Conservation (phyloP, 2,113 vertebrate genomes). For the Cygnus atratus region DNA sequence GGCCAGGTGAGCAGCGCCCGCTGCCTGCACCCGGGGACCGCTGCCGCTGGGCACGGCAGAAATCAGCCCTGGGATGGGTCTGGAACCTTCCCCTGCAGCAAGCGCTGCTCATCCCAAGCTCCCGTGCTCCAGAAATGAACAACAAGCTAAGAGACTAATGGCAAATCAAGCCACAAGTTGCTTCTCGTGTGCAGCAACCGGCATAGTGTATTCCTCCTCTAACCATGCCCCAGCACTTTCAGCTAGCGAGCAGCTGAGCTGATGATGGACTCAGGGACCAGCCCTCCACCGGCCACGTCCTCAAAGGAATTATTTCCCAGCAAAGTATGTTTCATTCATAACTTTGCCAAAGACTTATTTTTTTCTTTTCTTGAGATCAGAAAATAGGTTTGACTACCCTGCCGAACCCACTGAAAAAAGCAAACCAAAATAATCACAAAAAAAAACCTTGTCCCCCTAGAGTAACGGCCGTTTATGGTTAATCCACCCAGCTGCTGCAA, state of each 20-base stretch:
- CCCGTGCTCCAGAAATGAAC: neutral
- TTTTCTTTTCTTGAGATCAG: neutral
- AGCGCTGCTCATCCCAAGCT: neutral
- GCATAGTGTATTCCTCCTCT: neutral
- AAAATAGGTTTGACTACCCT: neutral
- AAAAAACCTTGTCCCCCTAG: neutral
- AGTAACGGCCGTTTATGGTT: neutral
- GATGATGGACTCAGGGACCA: neutral
- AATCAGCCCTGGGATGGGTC: neutral
- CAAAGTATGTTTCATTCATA: neutral
- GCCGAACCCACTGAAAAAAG: neutral
- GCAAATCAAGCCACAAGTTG: neutral
- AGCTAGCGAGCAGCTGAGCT: neutral
- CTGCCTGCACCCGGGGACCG: neutral
- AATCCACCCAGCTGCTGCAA: constrained; percentile 46
- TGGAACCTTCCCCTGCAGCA: neutral
- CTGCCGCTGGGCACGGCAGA: neutral
- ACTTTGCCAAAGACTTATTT: neutral
- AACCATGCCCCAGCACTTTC: neutral
- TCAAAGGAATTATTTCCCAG: neutral
- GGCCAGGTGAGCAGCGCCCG: neutral
- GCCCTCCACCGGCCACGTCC: neutral
- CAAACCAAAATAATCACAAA: neutral
- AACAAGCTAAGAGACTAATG: neutral
- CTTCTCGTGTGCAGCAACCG: neutral